Base-by-base conservation (phyloP, 2,888 invertebrate species). In the Acanthoscelides obtectus region DNA sequence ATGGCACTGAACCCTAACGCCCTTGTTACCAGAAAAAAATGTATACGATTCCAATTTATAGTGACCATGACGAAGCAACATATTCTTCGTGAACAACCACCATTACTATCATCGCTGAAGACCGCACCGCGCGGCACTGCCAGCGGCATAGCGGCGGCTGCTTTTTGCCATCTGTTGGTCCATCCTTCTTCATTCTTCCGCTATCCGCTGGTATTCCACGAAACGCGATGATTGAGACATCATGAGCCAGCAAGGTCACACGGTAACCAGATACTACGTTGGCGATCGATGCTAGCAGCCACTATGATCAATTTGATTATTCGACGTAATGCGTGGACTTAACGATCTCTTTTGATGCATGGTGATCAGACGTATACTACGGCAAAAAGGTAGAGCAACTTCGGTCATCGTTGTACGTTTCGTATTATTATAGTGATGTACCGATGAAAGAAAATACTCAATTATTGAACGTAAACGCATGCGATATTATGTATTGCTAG, bases 141-240 rank as follows among this genome's bases (percentile, higher is more conserved):
- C 5, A 12, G 45, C 45, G 45, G 45, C 45, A 25, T 25, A 25
- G 25, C 25, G 6, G 25, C 25, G 4, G 3, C 25, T 6, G 45
- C 17, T 45, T 45, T 45, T 45, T 45, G 45, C 45, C 45, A 12
- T 6, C 45, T 45, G 17, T 45, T 45, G 45, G 45, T 45, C 45
- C 45, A 45, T 45, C 45, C 45, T 45, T 45, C 45, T 45, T 45
- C 45, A 45, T 45, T 45, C 45, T 45, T 45, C 45, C 12, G 45
- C 45, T 45, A 45, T 45, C 45, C 45, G 45, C 45, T 45, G 45
- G 3, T 12, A 45, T 45, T 45, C 45, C 45, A 12, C 45, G 45
- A 45, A 45, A 45, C 45, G 5, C 45, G 75, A 71, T 78, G 77
- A 79, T 79, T 79, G 78, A 79, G 79, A 77, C 79, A 79, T 79